Base-by-base conservation (phyloP, 2,797 vertebrate species). In the Galaxias olidus region DNA sequence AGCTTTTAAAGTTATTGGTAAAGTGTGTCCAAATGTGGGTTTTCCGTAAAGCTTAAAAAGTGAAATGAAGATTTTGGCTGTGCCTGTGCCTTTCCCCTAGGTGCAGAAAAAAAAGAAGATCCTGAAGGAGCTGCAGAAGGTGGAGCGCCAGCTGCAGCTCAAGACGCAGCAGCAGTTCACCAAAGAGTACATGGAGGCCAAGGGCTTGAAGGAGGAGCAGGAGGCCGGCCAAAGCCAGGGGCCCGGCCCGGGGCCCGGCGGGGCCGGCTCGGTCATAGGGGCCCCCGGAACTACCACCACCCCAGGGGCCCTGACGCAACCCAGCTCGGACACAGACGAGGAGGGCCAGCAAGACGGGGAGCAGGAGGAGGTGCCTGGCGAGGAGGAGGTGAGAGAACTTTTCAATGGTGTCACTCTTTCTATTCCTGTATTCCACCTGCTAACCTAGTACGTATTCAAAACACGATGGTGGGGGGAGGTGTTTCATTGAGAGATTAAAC, bases 101-200 rank as follows among this genome's bases (percentile, higher is more conserved):
- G 96, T 98, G 78, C 98, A 99, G 92, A 99, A 99, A 92, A 99
- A 99, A 92, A 98, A 99, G 93, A 98, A 98, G 93, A 99, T 99
- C 90, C 88, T 99, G 84, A 98, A 99, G 91, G 98, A 99, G 90
- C 92, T 99, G 80, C 98, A 99, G 90, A 98, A 98, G 90, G 98
- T 99, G 81, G 98, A 99, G 89, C 95, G 97, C 83, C 96, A 99
- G 90, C 94, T 99, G 87, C 98, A 99, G 91, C 93, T 98, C 87
- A 99, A 99, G 95, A 98, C 96, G 78, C 97, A 99, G 77, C 98
- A 99, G 93, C 98, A 99, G 89, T 96, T 99, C 94, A 98, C 95
- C 96, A 99, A 98, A 98, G 97, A 99, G 93, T 98, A 96, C 93
- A 94, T 98, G 96, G 98, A 99, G 91, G 95, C 96, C 87, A 97